These are phyloP conservation scores for Apomyelois bistriatella DNA, from an alignment of 2,888 invertebrate species.

Conservation along the genomic window DNA sequence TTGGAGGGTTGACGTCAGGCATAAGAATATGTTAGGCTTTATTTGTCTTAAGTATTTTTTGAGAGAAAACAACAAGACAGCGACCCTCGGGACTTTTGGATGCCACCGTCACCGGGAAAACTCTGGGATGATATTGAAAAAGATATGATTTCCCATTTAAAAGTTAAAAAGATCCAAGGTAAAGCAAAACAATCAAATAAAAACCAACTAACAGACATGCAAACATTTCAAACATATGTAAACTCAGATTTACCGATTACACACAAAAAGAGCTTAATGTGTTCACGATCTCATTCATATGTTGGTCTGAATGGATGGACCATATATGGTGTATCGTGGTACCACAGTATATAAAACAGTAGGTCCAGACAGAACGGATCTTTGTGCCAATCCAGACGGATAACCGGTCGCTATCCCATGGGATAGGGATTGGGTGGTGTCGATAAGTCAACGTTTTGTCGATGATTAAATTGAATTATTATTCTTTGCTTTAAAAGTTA, in stretches of 20 bases:
- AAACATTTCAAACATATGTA: background rate
- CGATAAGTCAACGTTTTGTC: slow-evolving; percentile 15
- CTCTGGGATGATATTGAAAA: too few species aligned
- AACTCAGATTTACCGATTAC: slow-evolving; percentile 4
- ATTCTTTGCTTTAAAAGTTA: too few species aligned
- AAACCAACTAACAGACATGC: background rate
- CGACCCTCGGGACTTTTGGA: too few species aligned
- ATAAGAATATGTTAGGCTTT: too few species aligned
- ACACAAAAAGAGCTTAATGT: background rate
- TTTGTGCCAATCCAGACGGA: slow-evolving; percentile 60
- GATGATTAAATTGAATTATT: slow-evolving; percentile 3
- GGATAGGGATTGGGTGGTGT: slow-evolving; percentile 33
- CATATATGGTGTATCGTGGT: slow-evolving; percentile 21
- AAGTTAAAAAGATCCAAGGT: too few species aligned
- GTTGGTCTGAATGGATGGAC: slow-evolving; percentile 7
- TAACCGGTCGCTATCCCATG: slow-evolving; percentile 60
- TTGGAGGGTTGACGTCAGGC: too few species aligned
- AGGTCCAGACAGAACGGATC: slow-evolving; percentile 46
- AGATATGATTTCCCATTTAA: too few species aligned
- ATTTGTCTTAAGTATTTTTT: too few species aligned
- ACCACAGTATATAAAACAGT: slow-evolving; percentile 24
- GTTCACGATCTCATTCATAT: slow-evolving; percentile 7
- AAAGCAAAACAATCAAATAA: too few species aligned
- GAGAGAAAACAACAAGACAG: too few species aligned
- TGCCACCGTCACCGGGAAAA: too few species aligned